A percentile compares a stretch with the other conserved stretches of the same genome.
These are phyloP conservation scores for Lagorchestes hirsutus DNA, from an alignment of 2,797 vertebrate species.

Conservation along the genomic window DNA sequence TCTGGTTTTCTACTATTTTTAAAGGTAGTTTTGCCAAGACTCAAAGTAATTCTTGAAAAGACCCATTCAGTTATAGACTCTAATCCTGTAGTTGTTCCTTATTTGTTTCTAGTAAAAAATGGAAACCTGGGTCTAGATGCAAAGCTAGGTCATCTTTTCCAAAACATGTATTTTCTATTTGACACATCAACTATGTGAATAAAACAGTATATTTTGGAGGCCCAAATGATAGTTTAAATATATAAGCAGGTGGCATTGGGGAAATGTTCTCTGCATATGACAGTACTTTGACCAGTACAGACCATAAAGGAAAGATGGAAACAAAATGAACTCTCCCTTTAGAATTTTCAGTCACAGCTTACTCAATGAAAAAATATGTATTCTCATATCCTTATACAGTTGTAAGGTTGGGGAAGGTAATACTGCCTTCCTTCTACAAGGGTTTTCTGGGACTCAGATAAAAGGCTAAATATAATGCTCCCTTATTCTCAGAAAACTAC, in stretches of 20 bases:
- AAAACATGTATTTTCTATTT: too few species aligned
- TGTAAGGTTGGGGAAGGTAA: conserved; percentile 33
- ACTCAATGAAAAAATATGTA: not conserved
- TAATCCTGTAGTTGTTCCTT: not conserved
- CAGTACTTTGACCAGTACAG: not conserved
- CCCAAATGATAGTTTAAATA: not conserved
- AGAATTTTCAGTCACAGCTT: conserved; percentile 7
- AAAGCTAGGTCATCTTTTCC: not conserved
- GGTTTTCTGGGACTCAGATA: conserved; percentile 54
- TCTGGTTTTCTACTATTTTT: not conserved
- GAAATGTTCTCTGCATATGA: not conserved
- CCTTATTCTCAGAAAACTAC: conserved; percentile 58
- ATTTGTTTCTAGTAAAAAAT: not conserved
- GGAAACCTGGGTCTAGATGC: not conserved
- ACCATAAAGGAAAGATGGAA: conserved; percentile 2
- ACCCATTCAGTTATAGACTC: not conserved
- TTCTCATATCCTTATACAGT: conserved; percentile 37
- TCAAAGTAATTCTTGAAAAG: not conserved
- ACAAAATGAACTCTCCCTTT: conserved; percentile 20
- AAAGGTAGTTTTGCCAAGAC: not conserved
- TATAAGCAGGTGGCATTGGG: not conserved
- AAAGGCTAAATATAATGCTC: conserved; percentile 65
- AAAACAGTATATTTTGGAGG: not conserved
- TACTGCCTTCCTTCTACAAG: conserved; percentile 44
- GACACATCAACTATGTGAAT: not conserved